Base-by-base conservation (phyloP, 2,888 invertebrate genomes). In the Oscheius sp. region DNA sequence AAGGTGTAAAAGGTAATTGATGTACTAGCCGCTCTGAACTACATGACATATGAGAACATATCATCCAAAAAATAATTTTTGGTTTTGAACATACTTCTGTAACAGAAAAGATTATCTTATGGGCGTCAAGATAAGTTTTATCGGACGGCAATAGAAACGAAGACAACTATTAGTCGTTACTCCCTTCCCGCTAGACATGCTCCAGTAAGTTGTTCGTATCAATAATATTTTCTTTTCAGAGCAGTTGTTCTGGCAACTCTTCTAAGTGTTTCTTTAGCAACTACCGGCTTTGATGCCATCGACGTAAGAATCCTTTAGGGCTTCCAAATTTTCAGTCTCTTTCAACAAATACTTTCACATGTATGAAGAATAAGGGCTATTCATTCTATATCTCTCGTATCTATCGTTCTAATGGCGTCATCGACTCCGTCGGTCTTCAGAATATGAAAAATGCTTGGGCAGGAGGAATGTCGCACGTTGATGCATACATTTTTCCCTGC, bases 401-500 rank as follows among this genome's bases (percentile, higher is more conserved):
- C 6, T 72, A 66, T 33, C 45, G 56, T 30, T 64, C 64, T 24
- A 71, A 45, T 33, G 74, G 74, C 20, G 54, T 36, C 12, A 56
- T 69, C 44, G 74, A 74, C 56, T 12, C 33, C 4, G 38, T 38
- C 12, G 74, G 74, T 5, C 72, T 74, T 32, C 56, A 67, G 22
- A 68, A 72, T 59, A 73, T 74, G 41, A 70, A 73, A 51, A 68
- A 72, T 54, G 74, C 74, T 17, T 56, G 68, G 28, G 45, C 63
- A 22, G 72, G 71, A 45, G 74, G 76, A 3, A 57, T 70, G 44
- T 32, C 36, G 1, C 62, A 72, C 24, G 75, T 75, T 20, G 75
- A 75, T 36, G 75, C 70, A 6, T 75, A 75, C 62, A 72, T 75
- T 30, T 74, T 75, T 57, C 75, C 75, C 2, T 75, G 75, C 63